Conservation (phyloP, 2,113 vertebrate genomes). For the Agelaius phoeniceus region DNA sequence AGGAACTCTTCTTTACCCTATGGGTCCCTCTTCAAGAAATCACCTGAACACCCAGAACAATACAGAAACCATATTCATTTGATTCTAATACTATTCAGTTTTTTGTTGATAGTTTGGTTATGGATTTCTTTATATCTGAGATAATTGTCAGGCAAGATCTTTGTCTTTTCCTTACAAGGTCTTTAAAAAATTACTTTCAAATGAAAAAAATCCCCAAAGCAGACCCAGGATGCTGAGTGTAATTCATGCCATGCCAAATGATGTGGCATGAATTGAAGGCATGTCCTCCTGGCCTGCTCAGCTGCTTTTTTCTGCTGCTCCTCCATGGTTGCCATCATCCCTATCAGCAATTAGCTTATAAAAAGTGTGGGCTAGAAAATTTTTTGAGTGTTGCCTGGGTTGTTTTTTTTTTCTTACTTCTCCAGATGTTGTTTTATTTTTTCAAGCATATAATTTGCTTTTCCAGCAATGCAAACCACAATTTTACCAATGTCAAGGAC, state of each 20-base stretch:
- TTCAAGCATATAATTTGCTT: not conserved
- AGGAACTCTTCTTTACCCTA: not conserved
- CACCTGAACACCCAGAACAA: not conserved
- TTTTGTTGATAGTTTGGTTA: not conserved
- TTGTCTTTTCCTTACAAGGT: slow-evolving; percentile 15
- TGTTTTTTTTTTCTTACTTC: not conserved
- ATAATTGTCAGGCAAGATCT: not conserved
- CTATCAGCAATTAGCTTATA: slow-evolving; percentile 34
- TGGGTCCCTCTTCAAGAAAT: not conserved
- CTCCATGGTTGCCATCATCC: not conserved
- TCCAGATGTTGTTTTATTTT: not conserved
- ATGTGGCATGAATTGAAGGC: slow-evolving; percentile 11
- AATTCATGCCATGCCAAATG: slow-evolving; percentile 35
- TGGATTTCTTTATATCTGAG: slow-evolving; percentile 22
- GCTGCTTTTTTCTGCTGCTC: slow-evolving; percentile 44
- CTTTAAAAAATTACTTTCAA: not conserved
- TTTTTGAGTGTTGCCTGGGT: slow-evolving; percentile 3
- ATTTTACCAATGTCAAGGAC: not conserved
- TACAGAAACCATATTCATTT: not conserved
- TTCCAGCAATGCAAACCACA: not conserved
- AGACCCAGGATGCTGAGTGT: not conserved
- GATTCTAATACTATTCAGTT: not conserved
- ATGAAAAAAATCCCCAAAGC: not conserved
- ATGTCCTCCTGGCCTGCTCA: not conserved
- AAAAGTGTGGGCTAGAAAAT: slow-evolving; percentile 8